Evolutionary conservation across 2,888 invertebrate species (phyloP).

Genomic region (Coremacera marginata): DNA sequence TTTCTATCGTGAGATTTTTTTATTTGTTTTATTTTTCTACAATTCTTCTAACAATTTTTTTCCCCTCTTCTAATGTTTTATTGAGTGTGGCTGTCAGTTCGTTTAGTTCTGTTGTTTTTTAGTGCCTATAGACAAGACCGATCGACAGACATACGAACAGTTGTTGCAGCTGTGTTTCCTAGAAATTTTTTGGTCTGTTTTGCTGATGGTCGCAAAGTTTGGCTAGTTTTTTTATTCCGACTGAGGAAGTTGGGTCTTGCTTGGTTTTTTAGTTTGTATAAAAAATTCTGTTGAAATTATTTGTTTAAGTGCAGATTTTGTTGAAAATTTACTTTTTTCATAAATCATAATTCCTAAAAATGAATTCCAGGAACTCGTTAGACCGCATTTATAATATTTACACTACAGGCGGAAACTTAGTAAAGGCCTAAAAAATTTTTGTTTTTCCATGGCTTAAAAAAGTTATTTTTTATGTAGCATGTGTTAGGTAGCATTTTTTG

Average conservation of each 20-base stretch:
- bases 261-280: too few relatives aligned
- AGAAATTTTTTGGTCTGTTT: slow-evolving; percentile 24
- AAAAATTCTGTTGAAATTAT: too few relatives aligned
- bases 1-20: slow-evolving; percentile 2
- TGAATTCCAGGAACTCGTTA: too few relatives aligned
- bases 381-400: too few relatives aligned
- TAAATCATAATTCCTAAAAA: too few relatives aligned
- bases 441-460: too few relatives aligned
- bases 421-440: background rate
- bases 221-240: background rate
- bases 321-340: too few relatives aligned
- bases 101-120: slow-evolving; percentile 5
- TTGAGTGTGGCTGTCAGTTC: slow-evolving; percentile 16
- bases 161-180: slow-evolving; percentile 31
- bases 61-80: slow-evolving; percentile 27
- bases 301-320: too few relatives aligned
- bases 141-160: background rate
- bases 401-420: too few relatives aligned
- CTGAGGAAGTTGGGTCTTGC: too few relatives aligned
- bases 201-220: background rate
- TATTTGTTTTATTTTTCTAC: slow-evolving; percentile 12
- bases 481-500: too few relatives aligned
- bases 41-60: slow-evolving; percentile 6
- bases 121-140: background rate
- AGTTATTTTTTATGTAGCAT: too few relatives aligned